Percentiles rank a stretch among this genome's conserved stretches.
Evolutionary conservation across 2,113 vertebrate genomes (phyloP).

Genomic region (Barnardius zonarius): DNA sequence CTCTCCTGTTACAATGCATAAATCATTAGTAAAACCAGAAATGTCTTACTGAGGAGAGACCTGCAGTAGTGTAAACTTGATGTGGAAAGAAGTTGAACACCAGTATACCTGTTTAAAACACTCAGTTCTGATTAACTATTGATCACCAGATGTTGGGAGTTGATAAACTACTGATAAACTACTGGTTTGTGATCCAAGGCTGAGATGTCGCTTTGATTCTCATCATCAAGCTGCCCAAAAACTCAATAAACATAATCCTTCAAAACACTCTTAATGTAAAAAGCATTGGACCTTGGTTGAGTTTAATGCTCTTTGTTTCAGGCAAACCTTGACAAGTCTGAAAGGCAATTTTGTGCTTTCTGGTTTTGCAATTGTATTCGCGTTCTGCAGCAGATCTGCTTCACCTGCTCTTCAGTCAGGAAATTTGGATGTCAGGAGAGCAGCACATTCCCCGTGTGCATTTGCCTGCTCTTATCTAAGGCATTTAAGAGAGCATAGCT

Average conservation of each 20-base stretch:
- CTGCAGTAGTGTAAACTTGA: background rate
- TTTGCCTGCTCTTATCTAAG: background rate
- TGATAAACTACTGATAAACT: background rate
- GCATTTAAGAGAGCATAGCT: rapidly evolving
- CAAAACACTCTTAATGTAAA: background rate
- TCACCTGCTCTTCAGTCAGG: background rate
- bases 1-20: background rate
- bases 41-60: background rate
- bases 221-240: background rate
- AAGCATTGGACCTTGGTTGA: background rate
- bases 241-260: background rate
- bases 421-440: background rate
- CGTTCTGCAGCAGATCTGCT: background rate
- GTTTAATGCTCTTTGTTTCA: background rate
- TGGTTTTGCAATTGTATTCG: background rate
- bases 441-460: rapidly evolving
- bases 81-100: background rate
- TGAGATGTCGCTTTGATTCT: background rate
- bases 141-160: background rate
- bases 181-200: background rate
- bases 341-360: background rate
- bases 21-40: background rate
- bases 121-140: background rate
- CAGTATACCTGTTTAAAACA: background rate
- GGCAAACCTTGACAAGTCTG: background rate